Base-by-base conservation (phyloP, 2,888 invertebrate species). In the Prostheceraeus crozeri region DNA sequence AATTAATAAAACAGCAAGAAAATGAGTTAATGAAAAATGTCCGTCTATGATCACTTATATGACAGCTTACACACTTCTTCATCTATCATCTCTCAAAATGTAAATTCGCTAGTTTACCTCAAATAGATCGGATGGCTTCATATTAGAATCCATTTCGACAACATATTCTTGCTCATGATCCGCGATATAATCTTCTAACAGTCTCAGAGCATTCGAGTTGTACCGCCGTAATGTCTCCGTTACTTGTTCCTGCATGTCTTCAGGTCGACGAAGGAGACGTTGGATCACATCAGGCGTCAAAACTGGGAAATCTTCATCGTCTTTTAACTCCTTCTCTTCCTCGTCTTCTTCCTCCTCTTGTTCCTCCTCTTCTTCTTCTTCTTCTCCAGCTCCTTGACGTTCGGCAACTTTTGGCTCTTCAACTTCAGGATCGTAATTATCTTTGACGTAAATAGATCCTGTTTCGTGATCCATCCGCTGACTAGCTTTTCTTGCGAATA, bases 131-230 rank as follows among this genome's bases (percentile, higher is more conserved):
- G 60, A 30, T 10, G 66, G 57, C 2, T 68, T 64, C 59, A 73
- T 70, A 65, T 76, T 76, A 11, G 67, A 71, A 67, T 76, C 75
- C 62, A 76, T 61, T 57, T 76, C 74, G 27, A 76, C 68, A 8
- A 76, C 65, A 62, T 69, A 71, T 61, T 74, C 72, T 59, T 74
- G 75, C 58, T 74, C 72, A 65, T 75, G 73, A 55, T 74, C 73
- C 1, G 70, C 73, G 70, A 76, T 75, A 62, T 74, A 74, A 62
- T 76, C 75, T n/a, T 76, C 75, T 10, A 76, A 60, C 4, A 74
- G 67, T 14, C 72, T 60, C n/a, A 75, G 69, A 65, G 72, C 66
- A 56, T 71, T 71, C 55, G 64, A 67, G 63, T 72, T 72, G 65
- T 69, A 76, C 40, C 67, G 68, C 59, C 65, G 63, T 40, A 76